Evolutionary conservation across 23 tunicate species (phyloP), one percentile per base, ranked within the genome.

Genomic region (Corella eumyota): DNA sequence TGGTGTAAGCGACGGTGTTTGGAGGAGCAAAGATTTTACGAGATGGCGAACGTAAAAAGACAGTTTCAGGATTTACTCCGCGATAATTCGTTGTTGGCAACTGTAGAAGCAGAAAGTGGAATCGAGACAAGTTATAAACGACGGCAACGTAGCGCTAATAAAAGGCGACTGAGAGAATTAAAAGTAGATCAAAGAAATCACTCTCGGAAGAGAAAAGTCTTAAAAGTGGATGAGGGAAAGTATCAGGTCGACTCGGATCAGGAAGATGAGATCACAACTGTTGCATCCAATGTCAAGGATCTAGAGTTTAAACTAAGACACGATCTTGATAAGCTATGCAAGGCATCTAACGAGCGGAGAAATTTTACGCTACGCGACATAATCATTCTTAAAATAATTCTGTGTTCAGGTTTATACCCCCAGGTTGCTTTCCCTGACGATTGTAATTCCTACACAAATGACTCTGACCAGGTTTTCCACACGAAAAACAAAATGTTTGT

Each of bases 11-110:
- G 93, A 45, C 56, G 95, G 11, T 68, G 99, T 50, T 23, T 93
- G 2, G 99, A 93, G 67, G 99, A 93, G 36, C 99, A 93, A 36
- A 47, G 99, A 22, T 78, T 93, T 34, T 93, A 93, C 57, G 99
- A 93, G 51, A 91, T 91, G 67, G 84, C 93, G 0, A 93, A 93
- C 57, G 47, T 93, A 0, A 63, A 79, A 63, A 24, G 76, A n/a
- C 99, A 93, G 63, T 93, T 84, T 54, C 61, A 66, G 56, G 81
- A 72, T 54, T 68, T 78, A 20, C 66, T 88, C 1, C 60, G 73
- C 60, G 76, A 44, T 3, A 77, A 73, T 47, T 53, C 96, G 0
- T 45, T 88, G 33, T 65, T 88, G 0, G 30, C 71, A n/a, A 64
- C 67, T 17, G 72, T 68, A 19, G 65, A 79, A 44, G 37, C 55